A percentile compares a stretch with the other conserved stretches of the same genome.
These are phyloP conservation scores for Drosophila multiciliata DNA, from an alignment of 2,888 invertebrate species.

Conservation along the genomic window DNA sequence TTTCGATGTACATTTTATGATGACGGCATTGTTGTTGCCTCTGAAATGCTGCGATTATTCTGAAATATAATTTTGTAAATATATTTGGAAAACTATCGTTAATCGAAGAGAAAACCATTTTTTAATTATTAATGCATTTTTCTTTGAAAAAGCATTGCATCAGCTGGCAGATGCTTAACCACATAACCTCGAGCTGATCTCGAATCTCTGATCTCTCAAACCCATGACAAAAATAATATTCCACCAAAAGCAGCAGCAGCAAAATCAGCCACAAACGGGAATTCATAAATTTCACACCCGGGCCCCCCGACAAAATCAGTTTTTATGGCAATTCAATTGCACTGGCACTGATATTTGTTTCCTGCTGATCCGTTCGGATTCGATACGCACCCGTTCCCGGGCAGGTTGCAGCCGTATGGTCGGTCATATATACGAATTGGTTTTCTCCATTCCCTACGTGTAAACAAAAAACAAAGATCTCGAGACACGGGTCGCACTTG, in stretches of 20 bases:
- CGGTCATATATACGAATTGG: slow-evolving; percentile 41
- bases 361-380: slow-evolving; percentile 55
- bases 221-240: slow-evolving; percentile 47
- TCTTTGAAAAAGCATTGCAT: slow-evolving; percentile 54
- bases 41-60: background rate
- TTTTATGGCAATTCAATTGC: slow-evolving; percentile 78
- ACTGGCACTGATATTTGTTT: slow-evolving; percentile 66
- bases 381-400: slow-evolving; percentile 36
- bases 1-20: slow-evolving; percentile 54
- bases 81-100: slow-evolving; percentile 3
- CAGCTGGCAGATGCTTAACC: slow-evolving; percentile 65
- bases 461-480: slow-evolving; percentile 55
- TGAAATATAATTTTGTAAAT: background rate
- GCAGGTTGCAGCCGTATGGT: slow-evolving; percentile 77
- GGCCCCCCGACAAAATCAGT: slow-evolving; percentile 23
- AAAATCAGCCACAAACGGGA: slow-evolving; percentile 28
- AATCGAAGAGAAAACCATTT: slow-evolving; percentile 11
- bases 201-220: slow-evolving; percentile 24
- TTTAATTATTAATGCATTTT: slow-evolving; percentile 27
- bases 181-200: slow-evolving; percentile 40
- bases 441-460: slow-evolving; percentile 50
- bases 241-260: slow-evolving; percentile 2
- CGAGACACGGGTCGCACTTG: slow-evolving; percentile 64
- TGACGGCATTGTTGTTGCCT: slow-evolving; percentile 6
- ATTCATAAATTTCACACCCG: slow-evolving; percentile 63